phyloP scores from a whole-genome alignment of 2,113 vertebrate species.

The Bubo scandiacus region DNA sequence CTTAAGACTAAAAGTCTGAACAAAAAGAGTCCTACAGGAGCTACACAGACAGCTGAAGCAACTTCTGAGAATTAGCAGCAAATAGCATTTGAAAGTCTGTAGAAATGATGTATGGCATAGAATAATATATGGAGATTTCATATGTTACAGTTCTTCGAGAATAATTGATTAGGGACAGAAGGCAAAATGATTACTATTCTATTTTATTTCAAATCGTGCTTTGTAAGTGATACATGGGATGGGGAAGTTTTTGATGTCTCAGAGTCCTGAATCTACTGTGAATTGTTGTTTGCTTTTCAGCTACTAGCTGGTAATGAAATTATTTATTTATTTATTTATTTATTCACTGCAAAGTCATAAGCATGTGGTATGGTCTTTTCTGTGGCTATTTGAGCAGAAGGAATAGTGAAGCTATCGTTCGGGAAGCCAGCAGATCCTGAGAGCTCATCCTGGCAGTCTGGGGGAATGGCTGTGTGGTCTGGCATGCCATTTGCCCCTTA shows the following conservation, averaged over 20 bases:
- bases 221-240: not conserved
- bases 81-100: not conserved
- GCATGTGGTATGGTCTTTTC: not conserved
- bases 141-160: not conserved
- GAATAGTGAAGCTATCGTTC: not conserved
- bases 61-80: not conserved
- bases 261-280: not conserved
- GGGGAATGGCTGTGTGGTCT: not conserved
- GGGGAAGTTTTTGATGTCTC: not conserved
- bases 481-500: rapidly evolving
- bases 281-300: not conserved
- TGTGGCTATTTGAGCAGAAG: not conserved
- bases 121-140: conserved; percentile 2
- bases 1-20: not conserved
- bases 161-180: not conserved
- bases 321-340: not conserved
- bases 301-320: not conserved
- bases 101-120: not conserved
- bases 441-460: not conserved
- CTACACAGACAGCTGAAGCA: not conserved
- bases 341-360: not conserved
- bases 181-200: not conserved
- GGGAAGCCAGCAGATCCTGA: not conserved
- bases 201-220: not conserved
- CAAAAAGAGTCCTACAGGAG: not conserved